Evolutionary conservation across 2,888 invertebrate genomes (phyloP), one percentile per base, ranked within the genome.

Genomic region (Limenitis camilla): DNA sequence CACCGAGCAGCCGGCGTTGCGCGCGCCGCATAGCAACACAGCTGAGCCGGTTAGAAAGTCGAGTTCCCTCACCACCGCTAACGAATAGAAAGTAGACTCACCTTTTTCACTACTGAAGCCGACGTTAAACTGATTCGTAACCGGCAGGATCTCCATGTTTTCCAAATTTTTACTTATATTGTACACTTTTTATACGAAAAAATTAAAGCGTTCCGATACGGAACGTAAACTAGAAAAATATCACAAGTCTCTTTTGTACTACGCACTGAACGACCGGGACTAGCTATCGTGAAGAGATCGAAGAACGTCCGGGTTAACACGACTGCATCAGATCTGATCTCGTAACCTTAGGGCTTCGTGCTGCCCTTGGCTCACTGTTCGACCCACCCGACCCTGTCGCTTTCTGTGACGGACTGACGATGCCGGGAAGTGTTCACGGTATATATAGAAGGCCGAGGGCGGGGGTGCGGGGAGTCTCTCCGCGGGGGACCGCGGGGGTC

Each of bases 111-210:
- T 91, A 84, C 90, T 91, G 89, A 93, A 93, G 88, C 92, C 91
- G 78, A 92, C 92, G 81, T 90, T 91, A 82, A 92, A 91, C 86
- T 91, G 91, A 88, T 90, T 93, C 81, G 91, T 91, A 78, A 93
- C 91, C 79, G 93, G 91, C 80, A 94, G 90, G 83, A 94, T 92
- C 90, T 94, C 94, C 94, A 94, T 94, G 80, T 90, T 91, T 72
- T 87, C 83, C 84, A 84, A 84, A 84, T 86, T 76, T 78, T 88
- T 83, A 84, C 86, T 86, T 84, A 85, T 85, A 81, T 85, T 86
- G 87, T 86, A 85, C 88, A 88, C 88, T 86, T 87, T 84, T 71
- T 59, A 58, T 75, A 55, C 50, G 74, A 74, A 78, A 40, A 78
- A 77, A 72, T 73, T 72, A 66, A 76, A 73, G 68, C 63, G 86